These are phyloP conservation scores for Zootoca vivipara DNA, from an alignment of 2,113 vertebrate species.

Conservation along the genomic window DNA sequence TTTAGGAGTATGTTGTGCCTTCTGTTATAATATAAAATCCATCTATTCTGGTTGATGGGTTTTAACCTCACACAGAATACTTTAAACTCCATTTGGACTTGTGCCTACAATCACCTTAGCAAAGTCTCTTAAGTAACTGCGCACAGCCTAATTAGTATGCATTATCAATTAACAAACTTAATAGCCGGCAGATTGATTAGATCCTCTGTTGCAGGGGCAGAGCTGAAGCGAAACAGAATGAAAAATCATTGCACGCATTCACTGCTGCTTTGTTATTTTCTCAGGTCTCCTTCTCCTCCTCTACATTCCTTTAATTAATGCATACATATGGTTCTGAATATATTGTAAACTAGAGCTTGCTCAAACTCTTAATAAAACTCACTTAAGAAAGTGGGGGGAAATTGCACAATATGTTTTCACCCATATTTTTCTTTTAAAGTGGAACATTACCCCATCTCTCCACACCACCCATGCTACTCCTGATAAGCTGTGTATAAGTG, in stretches of 20 bases:
- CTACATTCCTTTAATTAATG: slow-evolving; percentile 94
- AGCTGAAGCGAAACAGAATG: slow-evolving; percentile 98
- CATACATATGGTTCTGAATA: slow-evolving; percentile 92
- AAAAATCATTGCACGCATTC: slow-evolving; percentile 90
- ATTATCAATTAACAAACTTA: slow-evolving; percentile 99
- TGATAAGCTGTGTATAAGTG: slow-evolving; percentile 44
- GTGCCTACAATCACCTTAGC: slow-evolving; percentile 99
- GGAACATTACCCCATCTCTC: slow-evolving; percentile 53
- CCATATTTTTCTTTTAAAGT: slow-evolving; percentile 52
- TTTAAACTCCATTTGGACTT: slow-evolving; percentile 99
- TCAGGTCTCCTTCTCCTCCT: slow-evolving; percentile 87
- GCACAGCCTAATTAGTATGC: slow-evolving; percentile 99
- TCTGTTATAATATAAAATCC: slow-evolving; percentile 89
- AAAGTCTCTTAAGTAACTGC: slow-evolving; percentile 99
- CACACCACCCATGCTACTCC: slow-evolving; percentile 22
- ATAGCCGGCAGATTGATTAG: slow-evolving; percentile 99
- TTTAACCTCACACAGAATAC: slow-evolving; percentile 99
- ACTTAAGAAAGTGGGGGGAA: slow-evolving; percentile 54
- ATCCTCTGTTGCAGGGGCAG: slow-evolving; percentile 98
- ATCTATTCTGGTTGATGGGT: slow-evolving; percentile 94
- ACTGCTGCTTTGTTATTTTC: slow-evolving; percentile 88
- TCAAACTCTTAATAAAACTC: slow-evolving; percentile 89
- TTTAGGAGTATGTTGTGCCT: slow-evolving; percentile 85
- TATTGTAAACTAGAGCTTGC: slow-evolving; percentile 86
- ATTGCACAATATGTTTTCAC: slow-evolving; percentile 59